These are phyloP conservation scores for Heloderma charlesbogerti DNA, from an alignment of 2,113 vertebrate species.

Conservation along the genomic window DNA sequence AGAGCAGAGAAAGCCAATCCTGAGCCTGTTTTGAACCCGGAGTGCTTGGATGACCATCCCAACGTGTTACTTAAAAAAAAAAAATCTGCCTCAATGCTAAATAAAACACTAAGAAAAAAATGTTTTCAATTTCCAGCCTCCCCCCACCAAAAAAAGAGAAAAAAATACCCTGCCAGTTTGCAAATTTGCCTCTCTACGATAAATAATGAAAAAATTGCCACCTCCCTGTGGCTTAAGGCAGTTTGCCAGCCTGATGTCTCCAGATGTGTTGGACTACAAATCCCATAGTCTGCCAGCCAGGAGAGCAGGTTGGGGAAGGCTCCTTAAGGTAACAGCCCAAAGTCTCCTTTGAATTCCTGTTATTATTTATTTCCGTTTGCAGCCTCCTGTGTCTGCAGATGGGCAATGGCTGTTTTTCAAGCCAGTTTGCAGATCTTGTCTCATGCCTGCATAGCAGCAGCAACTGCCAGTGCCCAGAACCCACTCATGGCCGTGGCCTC, in stretches of 20 bases:
- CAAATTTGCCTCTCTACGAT: neutral
- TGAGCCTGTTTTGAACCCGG: neutral
- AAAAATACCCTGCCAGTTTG: neutral
- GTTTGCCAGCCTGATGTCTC: no score
- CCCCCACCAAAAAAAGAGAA: no score
- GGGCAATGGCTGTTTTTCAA: neutral
- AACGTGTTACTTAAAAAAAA: neutral
- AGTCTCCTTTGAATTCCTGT: neutral
- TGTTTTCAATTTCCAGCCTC: neutral
- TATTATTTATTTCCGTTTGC: neutral
- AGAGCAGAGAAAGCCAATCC: neutral
- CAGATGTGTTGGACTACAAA: no score
- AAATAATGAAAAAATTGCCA: no score
- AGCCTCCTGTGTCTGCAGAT: neutral
- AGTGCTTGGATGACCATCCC: neutral
- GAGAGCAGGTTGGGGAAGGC: no score
- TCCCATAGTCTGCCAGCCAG: no score
- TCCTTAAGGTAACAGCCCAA: neutral
- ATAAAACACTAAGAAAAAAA: neutral
- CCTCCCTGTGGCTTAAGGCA: neutral
- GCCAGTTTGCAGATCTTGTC: neutral
- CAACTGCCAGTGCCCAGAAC: neutral
- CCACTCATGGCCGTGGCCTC: neutral
- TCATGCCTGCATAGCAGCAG: neutral
- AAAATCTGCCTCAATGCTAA: neutral